phyloP scores from a whole-genome alignment of 2,113 vertebrate genomes.

The Anas platyrhynchos region DNA sequence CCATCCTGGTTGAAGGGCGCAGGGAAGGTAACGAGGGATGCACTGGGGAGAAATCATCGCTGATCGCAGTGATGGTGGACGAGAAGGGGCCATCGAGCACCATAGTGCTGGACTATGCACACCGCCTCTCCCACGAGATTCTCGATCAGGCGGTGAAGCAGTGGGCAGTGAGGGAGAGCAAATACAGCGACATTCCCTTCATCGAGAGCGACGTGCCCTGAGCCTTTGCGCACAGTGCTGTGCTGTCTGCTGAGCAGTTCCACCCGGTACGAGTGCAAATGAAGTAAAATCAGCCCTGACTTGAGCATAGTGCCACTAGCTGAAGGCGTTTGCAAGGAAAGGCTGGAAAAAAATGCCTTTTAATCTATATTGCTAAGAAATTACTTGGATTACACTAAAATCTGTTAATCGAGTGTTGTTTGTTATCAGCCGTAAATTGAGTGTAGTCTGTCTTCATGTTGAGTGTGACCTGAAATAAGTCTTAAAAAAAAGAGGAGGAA shows the following conservation, averaged over 20 bases:
- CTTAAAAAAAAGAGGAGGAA: background rate
- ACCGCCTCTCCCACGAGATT: slow-evolving; percentile 89
- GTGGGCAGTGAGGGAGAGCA: slow-evolving; percentile 88
- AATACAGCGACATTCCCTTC: slow-evolving; percentile 93
- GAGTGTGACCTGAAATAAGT: background rate
- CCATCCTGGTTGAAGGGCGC: slow-evolving; percentile 65
- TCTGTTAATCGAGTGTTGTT: background rate
- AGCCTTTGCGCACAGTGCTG: slow-evolving; percentile 54
- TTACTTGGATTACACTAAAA: background rate
- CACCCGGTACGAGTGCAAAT: slow-evolving; percentile 7
- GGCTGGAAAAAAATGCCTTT: background rate
- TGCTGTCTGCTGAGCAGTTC: background rate
- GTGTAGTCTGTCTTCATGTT: background rate
- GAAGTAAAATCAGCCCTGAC: background rate
- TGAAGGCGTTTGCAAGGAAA: background rate
- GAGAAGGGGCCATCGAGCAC: slow-evolving; percentile 43
- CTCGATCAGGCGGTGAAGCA: slow-evolving; percentile 88
- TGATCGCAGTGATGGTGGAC: slow-evolving; percentile 63
- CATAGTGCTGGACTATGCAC: slow-evolving; percentile 86
- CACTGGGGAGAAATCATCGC: slow-evolving; percentile 73
- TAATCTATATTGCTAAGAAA: background rate
- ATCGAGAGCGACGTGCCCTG: slow-evolving; percentile 92
- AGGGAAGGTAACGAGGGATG: slow-evolving; percentile 20
- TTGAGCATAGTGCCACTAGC: background rate
- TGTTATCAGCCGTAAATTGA: background rate